phyloP scores from a whole-genome alignment of 2,888 invertebrate genomes.

The Alitta virens region DNA sequence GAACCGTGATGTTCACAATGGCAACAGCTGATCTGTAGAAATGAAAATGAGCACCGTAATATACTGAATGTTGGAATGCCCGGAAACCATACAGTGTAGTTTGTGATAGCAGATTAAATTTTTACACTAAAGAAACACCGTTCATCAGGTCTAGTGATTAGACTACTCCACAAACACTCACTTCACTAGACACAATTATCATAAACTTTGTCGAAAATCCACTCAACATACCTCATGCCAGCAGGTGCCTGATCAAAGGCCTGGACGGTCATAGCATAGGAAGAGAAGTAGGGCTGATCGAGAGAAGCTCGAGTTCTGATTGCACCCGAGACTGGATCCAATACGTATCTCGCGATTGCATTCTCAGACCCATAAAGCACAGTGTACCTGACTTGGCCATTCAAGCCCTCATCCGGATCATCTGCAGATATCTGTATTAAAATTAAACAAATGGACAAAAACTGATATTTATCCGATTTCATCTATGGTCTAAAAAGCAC shows the following conservation, averaged over 20 bases:
- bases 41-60: no score
- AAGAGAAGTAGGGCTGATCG: background rate
- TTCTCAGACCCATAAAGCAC: constrained; percentile 16
- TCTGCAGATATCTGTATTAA: constrained; percentile 8
- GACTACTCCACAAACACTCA: no score
- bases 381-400: constrained; percentile 15
- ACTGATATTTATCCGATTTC: no score
- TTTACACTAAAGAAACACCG: no score
- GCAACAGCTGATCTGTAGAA: constrained; percentile 8
- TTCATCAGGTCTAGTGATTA: no score
- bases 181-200: no score
- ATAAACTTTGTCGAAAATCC: no score
- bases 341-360: constrained; percentile 3
- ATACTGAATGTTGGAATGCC: no score
- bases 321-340: constrained; percentile 15
- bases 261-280: constrained; percentile 14
- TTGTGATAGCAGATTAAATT: no score
- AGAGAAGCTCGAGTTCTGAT: constrained; percentile 5
- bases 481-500: no score
- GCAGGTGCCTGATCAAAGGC: constrained; percentile 15
- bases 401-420: constrained; percentile 16
- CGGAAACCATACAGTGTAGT: no score
- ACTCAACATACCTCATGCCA: constrained; percentile 8
- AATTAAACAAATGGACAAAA: background rate
- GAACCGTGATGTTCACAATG: constrained; percentile 17